Evolutionary conservation across 2,797 vertebrate species (phyloP), one percentile per base, ranked within the genome.

Genomic region (Hypotaenidia okinawae): DNA sequence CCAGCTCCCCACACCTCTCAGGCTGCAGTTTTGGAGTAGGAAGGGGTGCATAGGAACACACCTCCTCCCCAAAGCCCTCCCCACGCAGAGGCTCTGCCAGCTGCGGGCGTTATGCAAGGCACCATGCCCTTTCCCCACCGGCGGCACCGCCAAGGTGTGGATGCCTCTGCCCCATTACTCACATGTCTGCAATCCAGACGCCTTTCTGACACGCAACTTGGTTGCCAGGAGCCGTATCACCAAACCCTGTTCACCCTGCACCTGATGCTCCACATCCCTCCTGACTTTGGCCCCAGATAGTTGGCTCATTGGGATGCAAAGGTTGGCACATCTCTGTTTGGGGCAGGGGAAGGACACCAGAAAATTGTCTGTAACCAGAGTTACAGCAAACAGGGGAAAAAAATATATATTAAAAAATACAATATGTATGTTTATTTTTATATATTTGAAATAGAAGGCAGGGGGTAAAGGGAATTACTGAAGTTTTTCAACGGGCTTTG

Each of bases 111-210:
- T 33, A 64, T 1, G 6, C 51, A 45, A 62, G 64, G 86, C 62
- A 17, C 57, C 0, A 0, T 9, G 58, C 18, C 33, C 77, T 25
- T 28, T 52, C 51, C 51, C 25, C 51, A 52, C 14, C 9, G 14
- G 13, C 51, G 10, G 51, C 74, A 45, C 2, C 0, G 3, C 2
- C 1, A 11, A 78, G 54, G 41, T 1, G 33, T 43, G 87, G 54
- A 9, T 37, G 81, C 25, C 89, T 84, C 87, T 76, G 67, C 70
- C 85, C 73, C 89, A 66, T 81, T 11, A 87, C 33, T 78, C 87
- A 85, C 3, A 0, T 4, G 1, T 4, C 76, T 67, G 78, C 37
- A 47, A 84, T 2, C 1, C 0, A 54, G 70, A 64, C 1, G 0
- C 4, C 18, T n/a, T 62, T 35, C 7, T 1, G 70, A 45, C 16